These are phyloP conservation scores for Drosophila biarmipes DNA, from an alignment of 1,140 invertebrate genomes.

Conservation along the genomic window DNA sequence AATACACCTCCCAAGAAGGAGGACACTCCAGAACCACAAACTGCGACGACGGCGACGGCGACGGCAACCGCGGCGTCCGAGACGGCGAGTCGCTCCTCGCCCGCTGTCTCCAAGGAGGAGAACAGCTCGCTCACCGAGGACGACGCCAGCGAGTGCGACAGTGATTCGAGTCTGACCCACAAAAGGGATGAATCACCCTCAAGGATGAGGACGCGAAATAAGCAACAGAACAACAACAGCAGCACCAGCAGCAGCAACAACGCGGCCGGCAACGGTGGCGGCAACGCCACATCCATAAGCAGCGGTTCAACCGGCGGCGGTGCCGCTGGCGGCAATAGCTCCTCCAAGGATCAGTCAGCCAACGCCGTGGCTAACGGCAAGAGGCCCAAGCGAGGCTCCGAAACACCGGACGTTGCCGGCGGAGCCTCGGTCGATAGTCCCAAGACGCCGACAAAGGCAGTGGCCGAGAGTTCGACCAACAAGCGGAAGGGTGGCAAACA, in stretches of 20 bases:
- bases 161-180: constrained; percentile 92
- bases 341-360: constrained; percentile 70
- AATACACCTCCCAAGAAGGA: constrained; percentile 85
- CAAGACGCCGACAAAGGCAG: constrained; percentile 86
- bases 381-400: constrained; percentile 89
- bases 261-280: constrained; percentile 44
- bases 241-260: constrained; percentile 59
- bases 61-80: constrained; percentile 80
- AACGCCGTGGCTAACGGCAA: constrained; percentile 87
- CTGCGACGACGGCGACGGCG: constrained; percentile 82
- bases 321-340: constrained; percentile 48
- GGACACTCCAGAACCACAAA: constrained; percentile 84
- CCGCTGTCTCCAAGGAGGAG: constrained; percentile 87
- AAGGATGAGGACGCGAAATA: constrained; percentile 94
- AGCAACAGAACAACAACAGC: constrained; percentile 85
- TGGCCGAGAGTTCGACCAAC: constrained; percentile 85
- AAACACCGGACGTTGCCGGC: constrained; percentile 87
- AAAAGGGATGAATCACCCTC: constrained; percentile 91
- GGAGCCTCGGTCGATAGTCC: constrained; percentile 84
- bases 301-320: constrained; percentile 41
- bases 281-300: constrained; percentile 27
- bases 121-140: constrained; percentile 97
- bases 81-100: constrained; percentile 86
- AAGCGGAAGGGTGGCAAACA: constrained; percentile 88
- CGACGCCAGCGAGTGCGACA: constrained; percentile 96